Base-by-base conservation (phyloP, 2,797 vertebrate species). In the Catostomus latipinnis region DNA sequence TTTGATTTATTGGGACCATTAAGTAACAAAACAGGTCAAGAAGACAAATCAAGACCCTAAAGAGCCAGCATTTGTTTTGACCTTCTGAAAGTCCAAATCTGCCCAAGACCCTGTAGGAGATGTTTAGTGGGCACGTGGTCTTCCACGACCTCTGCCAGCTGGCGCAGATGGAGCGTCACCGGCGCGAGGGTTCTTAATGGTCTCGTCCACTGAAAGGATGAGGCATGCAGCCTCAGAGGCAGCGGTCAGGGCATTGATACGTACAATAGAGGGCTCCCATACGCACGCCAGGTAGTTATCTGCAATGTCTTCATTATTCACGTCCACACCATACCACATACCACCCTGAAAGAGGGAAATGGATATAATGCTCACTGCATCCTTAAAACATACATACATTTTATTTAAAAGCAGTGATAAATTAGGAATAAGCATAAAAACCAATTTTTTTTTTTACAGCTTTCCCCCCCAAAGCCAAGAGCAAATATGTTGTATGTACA, bases 141-240 rank as follows among this genome's bases (percentile, higher is more conserved):
- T 91, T 4, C 94, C 95, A 0, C 95, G 94, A 0, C 95, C 96
- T 0, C 95, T 91, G 1, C 90, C 95, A 0, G 87, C 85, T 0
- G 84, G 57, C 0, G 82, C 92, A 0, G 95, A 91, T 0, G 96
- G 91, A 0, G 82, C 91, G 0, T 99, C 97, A 48, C 90, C 61
- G 63, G 96, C 96, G 43, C 96, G 96, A 0, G 98, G 98, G 83
- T 98, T 99, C 91, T 95, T 98, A 93, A 99, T 98, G 68, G 98
- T 98, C 85, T 99, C 97, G 0, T 98, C 98, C 1, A 98, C 97
- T 0, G 97, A 99, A 76, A 99, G 93, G 9, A 99, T 96, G 60
- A 99, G 97, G 72, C 98, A 99, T 0, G 97, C 97, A 0, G 98
- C 98, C 89, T 99, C 98, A 0, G 96, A 97, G 0, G 98, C 97